Conservation (phyloP, 2,113 vertebrate species). For the Calonectris borealis region DNA sequence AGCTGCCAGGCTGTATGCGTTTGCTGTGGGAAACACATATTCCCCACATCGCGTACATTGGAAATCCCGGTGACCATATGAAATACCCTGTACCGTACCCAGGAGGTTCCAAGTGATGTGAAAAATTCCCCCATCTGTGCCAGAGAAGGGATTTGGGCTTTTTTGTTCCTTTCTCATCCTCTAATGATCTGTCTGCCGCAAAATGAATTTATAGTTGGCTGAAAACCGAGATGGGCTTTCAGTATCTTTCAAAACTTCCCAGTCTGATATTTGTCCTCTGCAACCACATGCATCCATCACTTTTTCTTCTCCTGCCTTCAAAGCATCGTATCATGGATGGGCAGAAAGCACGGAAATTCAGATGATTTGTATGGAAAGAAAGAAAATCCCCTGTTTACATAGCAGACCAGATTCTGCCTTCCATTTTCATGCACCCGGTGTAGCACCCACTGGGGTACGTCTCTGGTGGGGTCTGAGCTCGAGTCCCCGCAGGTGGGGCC, state of each 20-base stretch:
- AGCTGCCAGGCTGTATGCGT: neutral
- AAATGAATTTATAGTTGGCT: neutral
- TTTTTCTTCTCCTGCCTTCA: neutral
- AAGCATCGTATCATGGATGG: neutral
- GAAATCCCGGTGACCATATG: neutral
- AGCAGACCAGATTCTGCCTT: neutral
- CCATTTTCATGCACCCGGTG: neutral
- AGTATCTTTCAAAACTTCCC: neutral
- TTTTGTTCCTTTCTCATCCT: neutral
- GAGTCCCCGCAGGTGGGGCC: neutral
- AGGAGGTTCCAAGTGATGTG: neutral
- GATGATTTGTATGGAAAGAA: neutral
- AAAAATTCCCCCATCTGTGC: neutral
- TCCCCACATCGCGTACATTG: neutral
- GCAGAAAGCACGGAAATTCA: neutral
- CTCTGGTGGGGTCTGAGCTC: neutral
- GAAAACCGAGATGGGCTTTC: neutral
- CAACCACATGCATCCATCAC: neutral
- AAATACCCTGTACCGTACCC: neutral
- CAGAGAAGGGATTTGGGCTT: neutral
- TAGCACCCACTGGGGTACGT: fast-evolving
- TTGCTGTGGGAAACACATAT: neutral
- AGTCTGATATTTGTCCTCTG: neutral
- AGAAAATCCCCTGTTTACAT: neutral
- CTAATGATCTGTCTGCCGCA: neutral